Evolutionary conservation across 2,888 invertebrate genomes (phyloP).

Genomic region (Apodemia duryi): DNA sequence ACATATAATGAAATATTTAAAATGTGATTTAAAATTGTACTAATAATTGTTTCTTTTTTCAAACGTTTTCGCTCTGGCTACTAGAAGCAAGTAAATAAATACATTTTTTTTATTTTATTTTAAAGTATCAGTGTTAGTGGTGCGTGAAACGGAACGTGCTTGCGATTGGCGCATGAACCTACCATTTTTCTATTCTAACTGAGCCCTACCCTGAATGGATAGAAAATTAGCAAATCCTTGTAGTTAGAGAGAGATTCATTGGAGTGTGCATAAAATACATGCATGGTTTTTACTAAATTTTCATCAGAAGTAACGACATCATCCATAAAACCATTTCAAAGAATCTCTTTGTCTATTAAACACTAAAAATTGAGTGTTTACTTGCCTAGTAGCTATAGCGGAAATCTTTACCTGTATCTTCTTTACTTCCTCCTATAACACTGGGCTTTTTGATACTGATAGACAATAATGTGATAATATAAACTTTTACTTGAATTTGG

Average conservation of each 20-base stretch:
- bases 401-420: constrained; percentile 56
- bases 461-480: background rate
- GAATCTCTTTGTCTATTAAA: constrained; percentile 55
- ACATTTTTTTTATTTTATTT: constrained; percentile 39
- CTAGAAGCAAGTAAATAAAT: constrained; percentile 76
- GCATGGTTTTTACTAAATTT: constrained; percentile 28
- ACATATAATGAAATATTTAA: constrained; percentile 17
- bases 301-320: constrained; percentile 21
- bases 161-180: constrained; percentile 60
- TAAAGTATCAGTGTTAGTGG: constrained; percentile 59
- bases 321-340: constrained; percentile 50
- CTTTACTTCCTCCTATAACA: constrained; percentile 57
- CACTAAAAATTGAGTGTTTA: constrained; percentile 57
- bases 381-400: constrained; percentile 80
- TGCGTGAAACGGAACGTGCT: constrained; percentile 50
- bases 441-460: constrained; percentile 52
- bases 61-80: constrained; percentile 77
- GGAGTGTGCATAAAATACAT: constrained; percentile 43
- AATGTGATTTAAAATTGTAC: constrained; percentile 36
- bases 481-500: background rate
- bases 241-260: constrained; percentile 73
- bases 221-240: constrained; percentile 58
- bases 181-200: constrained; percentile 39
- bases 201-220: constrained; percentile 62
- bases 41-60: constrained; percentile 52